Evolutionary conservation across 2,888 invertebrate genomes (phyloP), one percentile per base, ranked within the genome.

Genomic region (Dryobotodes eremita): DNA sequence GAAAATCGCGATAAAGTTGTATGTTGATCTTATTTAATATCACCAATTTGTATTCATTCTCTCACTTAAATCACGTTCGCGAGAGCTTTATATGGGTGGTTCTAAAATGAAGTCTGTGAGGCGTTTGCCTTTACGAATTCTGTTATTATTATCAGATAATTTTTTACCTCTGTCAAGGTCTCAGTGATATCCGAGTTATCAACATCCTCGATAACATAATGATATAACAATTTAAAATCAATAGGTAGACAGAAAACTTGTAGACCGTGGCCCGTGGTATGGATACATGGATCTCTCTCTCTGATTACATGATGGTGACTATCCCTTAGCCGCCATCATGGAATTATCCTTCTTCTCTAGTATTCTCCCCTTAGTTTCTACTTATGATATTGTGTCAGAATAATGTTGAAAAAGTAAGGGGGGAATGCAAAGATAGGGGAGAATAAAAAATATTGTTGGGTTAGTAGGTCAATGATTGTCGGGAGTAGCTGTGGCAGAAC

Each of bases 151-250:
- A 46, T 74, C 42, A 53, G n/a, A 8, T 69, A 17, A 55, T 7
- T 71, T 42, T 23, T 5, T 74, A 74, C 42, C 31, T 31, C 42
- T 42, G 7, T 71, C 42, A 71, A 74, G n/a, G 53, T 31, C 46
- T 46, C 26, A 17, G 23, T 46, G 13, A 2, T 74, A 71, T 26
- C 46, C 0, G 55, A 23, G 15, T 71, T 74, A 71, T 71, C 55
- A 55, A 20, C 46, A 46, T 42, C 15, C 15, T 42, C 46, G 23
- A 73, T 61, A 26, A 7, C 11, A 48, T 8, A n/a, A 23, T n/a
- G n/a, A 48, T 20, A 31, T 59, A n/a, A n/a, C n/a, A 26, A 59
- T 20, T 50, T 23, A 11, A 46, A 17, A 55, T 73, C 26, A 57
- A 55, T 42, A 23, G 26, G 7, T 53, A 53, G 4, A 23, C 23